phyloP scores from a whole-genome alignment of 2,797 vertebrate species.

The Takifugu rubripes region DNA sequence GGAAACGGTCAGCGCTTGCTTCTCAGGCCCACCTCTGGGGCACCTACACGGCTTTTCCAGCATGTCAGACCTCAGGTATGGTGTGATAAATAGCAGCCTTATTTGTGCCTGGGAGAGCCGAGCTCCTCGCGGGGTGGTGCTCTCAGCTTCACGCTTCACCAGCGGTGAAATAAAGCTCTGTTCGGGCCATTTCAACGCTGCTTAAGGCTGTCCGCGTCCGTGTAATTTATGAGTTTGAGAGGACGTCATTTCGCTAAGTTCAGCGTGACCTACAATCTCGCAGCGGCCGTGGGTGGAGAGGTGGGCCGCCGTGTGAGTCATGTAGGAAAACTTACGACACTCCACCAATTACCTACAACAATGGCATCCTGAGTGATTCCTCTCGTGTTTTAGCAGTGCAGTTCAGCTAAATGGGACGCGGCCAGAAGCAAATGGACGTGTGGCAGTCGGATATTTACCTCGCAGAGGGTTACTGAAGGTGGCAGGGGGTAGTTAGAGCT shows the following conservation, averaged over 20 bases:
- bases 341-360: conserved; percentile 67
- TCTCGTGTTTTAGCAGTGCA: conserved; percentile 8
- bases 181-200: conserved; percentile 79
- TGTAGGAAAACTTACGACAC: conserved; percentile 73
- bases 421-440: conserved; percentile 40
- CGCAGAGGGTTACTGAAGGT: conserved; percentile 50
- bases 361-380: conserved; percentile 51
- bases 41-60: conserved; percentile 49
- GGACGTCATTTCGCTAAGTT: conserved; percentile 66
- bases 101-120: conserved; percentile 63
- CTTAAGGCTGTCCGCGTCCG: conserved; percentile 77
- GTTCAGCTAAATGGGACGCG: conserved; percentile 34
- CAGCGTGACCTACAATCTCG: conserved; percentile 68
- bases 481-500: conserved; percentile 22
- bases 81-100: conserved; percentile 67
- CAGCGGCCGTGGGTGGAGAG: conserved; percentile 72
- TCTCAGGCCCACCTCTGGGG: conserved; percentile 49
- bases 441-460: conserved; percentile 49
- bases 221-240: conserved; percentile 79
- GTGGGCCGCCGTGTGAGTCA: conserved; percentile 67
- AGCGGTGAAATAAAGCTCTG: conserved; percentile 79
- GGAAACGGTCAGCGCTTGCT: conserved; percentile 58
- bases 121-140: conserved; percentile 72
- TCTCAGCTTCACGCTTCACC: conserved; percentile 75
- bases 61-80: conserved; percentile 71